phyloP scores from a whole-genome alignment of 2,113 vertebrate genomes.

The zebrafish (Danio rerio) region DNA sequence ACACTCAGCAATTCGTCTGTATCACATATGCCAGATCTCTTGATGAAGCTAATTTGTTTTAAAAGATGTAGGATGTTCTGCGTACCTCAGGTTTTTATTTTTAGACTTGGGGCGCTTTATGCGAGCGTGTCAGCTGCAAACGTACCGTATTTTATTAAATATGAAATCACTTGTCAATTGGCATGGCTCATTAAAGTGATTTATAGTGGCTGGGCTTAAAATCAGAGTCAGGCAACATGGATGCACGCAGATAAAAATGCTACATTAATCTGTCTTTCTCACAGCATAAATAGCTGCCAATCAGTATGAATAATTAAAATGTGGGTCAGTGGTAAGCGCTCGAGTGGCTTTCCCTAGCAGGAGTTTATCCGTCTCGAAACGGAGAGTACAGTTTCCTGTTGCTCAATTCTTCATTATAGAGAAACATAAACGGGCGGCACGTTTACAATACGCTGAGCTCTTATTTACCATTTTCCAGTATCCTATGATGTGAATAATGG shows the following conservation, averaged over 20 bases:
- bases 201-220: conserved; percentile 23
- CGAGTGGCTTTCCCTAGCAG: conserved; percentile 13
- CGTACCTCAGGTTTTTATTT: conserved; percentile 23
- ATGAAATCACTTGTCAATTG: conserved; percentile 43
- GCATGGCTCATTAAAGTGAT: conserved; percentile 38
- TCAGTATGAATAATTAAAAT: conserved; percentile 44
- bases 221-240: conserved; percentile 7
- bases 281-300: conserved; percentile 32
- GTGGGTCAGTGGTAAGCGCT: conserved; percentile 35
- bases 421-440: conserved; percentile 21
- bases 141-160: conserved; percentile 17
- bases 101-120: neutral
- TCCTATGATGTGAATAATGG: too few species aligned
- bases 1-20: neutral
- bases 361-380: conserved; percentile 7
- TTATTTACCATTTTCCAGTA: neutral
- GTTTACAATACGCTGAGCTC: neutral
- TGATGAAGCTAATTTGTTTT: conserved; percentile 14
- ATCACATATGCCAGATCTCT: conserved; percentile 14
- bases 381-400: conserved; percentile 20
- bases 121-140: neutral
- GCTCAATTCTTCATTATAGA: conserved; percentile 9
- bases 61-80: neutral
- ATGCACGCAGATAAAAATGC: conserved; percentile 32
- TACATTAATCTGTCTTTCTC: conserved; percentile 19